These are phyloP conservation scores for Lithophane semibrunnea DNA, from an alignment of 2,888 invertebrate species.

Conservation along the genomic window DNA sequence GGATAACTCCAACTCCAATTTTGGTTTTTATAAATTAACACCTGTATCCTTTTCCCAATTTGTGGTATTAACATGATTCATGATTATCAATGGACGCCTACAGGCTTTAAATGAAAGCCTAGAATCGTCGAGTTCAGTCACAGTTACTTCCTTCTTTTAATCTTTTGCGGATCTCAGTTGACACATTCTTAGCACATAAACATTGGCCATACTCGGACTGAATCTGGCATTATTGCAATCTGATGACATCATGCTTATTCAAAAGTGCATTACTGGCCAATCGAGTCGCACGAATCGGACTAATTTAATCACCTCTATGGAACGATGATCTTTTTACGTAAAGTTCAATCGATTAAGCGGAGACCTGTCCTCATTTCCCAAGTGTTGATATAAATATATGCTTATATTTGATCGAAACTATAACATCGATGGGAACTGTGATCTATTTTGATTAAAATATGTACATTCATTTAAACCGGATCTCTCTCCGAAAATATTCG, in stretches of 20 bases:
- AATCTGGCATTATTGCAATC: conserved; percentile 52
- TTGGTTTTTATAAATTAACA: background rate
- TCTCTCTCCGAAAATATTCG: conserved; percentile 34
- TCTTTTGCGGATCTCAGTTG: conserved; percentile 2
- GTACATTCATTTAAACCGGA: conserved; percentile 46
- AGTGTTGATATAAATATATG: conserved; percentile 17
- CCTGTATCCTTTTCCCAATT: background rate
- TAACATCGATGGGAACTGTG: background rate
- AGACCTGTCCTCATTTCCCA: conserved; percentile 17
- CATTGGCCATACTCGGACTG: conserved; percentile 16
- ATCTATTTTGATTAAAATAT: conserved; percentile 14
- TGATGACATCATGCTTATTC: conserved; percentile 64
- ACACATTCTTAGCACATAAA: conserved; percentile 35
- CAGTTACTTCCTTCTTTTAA: background rate
- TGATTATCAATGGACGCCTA: background rate
- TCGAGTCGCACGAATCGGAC: conserved; percentile 52
- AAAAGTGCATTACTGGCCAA: conserved; percentile 53
- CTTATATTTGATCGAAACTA: conserved; percentile 6
- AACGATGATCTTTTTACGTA: conserved; percentile 48
- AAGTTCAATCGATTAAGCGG: conserved; percentile 33
- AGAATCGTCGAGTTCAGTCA: background rate
- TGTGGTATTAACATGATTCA: background rate
- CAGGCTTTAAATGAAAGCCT: background rate
- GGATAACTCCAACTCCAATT: background rate
- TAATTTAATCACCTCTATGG: conserved; percentile 34